Evolutionary conservation across 1,140 invertebrate genomes (phyloP), one percentile per base, ranked within the genome.

Genomic region (Probaryconus sp.): DNA sequence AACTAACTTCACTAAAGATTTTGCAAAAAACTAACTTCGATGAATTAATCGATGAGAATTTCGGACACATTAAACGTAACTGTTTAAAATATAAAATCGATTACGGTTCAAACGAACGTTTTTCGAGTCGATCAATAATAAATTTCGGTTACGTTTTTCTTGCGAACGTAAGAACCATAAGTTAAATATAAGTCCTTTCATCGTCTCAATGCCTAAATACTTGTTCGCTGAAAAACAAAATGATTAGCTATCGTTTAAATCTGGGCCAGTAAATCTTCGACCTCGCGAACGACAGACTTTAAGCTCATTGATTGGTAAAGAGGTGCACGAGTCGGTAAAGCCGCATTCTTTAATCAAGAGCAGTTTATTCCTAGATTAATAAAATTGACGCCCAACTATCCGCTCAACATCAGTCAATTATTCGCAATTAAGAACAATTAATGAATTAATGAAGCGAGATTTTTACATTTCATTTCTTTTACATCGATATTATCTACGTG

Each of bases 371-470:
- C n/a, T 28, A 18, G 61, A 37, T 37, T 2, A 18, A 33, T 31
- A 4, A 4, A 28, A 1, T 37, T 13, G 10, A 45, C 38, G 5
- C 9, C 10, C 37, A 78, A 79, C 70, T 68, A 63, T 71, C 51
- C 48, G 56, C 55, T n/a, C n/a, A n/a, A 31, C 77, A 77, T 73
- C 53, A 74, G 56, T 77, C 79, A 81, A 82, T 83, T 76, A 76
- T 76, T 38, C 68, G 42, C 78, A 78, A 83, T 84, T 75, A 81
- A 60, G 51, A 74, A 40, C 79, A 77, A 81, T 77, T 77, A 70
- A 26, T n/a, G 20, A 31, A n/a, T n/a, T 31, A 31, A 5, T 31
- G 30, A 3, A 31, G n/a, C 10, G 30, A 2, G 2, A n/a, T 5
- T 4, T 31, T 31, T 31, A 10, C 10, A 31, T 31, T n/a, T 31